Evolutionary conservation across 2,797 vertebrate species (phyloP), one percentile per base, ranked within the genome.

Genomic region (Esox lucius): DNA sequence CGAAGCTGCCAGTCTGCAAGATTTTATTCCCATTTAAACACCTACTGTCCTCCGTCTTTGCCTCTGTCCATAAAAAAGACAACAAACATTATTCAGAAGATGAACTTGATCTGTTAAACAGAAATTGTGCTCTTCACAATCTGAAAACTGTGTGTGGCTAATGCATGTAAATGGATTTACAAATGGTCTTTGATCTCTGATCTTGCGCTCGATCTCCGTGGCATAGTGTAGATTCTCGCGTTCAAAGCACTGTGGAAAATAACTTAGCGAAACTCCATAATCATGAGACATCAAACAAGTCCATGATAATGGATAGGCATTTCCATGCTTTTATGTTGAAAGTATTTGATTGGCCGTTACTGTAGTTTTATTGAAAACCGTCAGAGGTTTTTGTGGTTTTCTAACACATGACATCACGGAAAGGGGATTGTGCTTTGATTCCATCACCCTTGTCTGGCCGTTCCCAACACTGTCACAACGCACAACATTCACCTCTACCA

Each of bases 1-100:
- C 72, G 75, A 84, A 81, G 82, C 68, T 86, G 80, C 78, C 62
- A 89, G 87, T 92, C 90, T 90, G 90, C 89, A 87, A 80, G 80
- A 11, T 46, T 87, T 91, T 85, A 72, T 16, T 70, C 31, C n/a
- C 11, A 24, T 11, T 73, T 8, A 46, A 35, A 6, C 39, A 5
- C 2, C 11, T 17, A 6, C 42, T 46, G 19, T 56, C 22, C 19
- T 59, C 28, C 49, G 35, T 28, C 62, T n/a, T 66, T 42, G 76
- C 83, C 81, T n/a, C 39, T 61, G 6, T 46, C 17, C 31, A 31
- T 68, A 42, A 61, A 42, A 39, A 80, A 56, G 64, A 42, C 56
- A 83, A 81, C 86, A 79, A 90, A 90, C 83, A 78, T 85, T 71
- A 87, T 87, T 87, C 64, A 81, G 77, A 83, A 69, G 65, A 81